Conservation (phyloP, 2,797 vertebrate genomes). For the Lutjanus campechanus region DNA sequence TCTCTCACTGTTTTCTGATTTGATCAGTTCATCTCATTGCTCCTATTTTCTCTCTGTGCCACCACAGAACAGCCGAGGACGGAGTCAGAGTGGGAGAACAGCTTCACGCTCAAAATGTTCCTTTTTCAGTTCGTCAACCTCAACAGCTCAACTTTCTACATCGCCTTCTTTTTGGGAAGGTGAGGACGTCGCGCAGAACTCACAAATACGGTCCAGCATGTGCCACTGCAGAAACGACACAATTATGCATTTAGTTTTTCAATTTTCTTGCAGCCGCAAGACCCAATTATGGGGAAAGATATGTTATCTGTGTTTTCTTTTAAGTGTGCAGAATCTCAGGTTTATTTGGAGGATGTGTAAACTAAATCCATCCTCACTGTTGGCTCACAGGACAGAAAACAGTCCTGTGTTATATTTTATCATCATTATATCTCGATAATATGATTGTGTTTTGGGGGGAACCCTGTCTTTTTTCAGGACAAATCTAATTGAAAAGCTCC, state of each 20-base stretch:
- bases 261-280: background rate
- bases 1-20: too few relatives aligned
- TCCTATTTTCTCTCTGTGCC: background rate
- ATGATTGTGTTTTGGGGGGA: background rate
- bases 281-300: too few relatives aligned
- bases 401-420: too few relatives aligned
- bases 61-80: conserved; percentile 95
- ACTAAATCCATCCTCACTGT: too few relatives aligned
- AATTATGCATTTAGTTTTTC: background rate
- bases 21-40: background rate
- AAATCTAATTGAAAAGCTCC: background rate
- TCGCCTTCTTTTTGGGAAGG: conserved; percentile 96
- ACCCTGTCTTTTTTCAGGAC: background rate
- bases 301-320: too few relatives aligned
- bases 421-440: background rate
- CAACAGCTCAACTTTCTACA: conserved; percentile 97
- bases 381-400: too few relatives aligned
- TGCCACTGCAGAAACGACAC: background rate
- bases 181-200: conserved; percentile 69
- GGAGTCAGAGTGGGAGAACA: conserved; percentile 97
- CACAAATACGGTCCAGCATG: background rate
- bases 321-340: too few relatives aligned
- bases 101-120: conserved; percentile 97
- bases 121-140: conserved; percentile 97
- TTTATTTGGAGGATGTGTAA: too few relatives aligned